phyloP scores from a whole-genome alignment of 1,140 invertebrate species.

The Leptoteleia sp. region DNA sequence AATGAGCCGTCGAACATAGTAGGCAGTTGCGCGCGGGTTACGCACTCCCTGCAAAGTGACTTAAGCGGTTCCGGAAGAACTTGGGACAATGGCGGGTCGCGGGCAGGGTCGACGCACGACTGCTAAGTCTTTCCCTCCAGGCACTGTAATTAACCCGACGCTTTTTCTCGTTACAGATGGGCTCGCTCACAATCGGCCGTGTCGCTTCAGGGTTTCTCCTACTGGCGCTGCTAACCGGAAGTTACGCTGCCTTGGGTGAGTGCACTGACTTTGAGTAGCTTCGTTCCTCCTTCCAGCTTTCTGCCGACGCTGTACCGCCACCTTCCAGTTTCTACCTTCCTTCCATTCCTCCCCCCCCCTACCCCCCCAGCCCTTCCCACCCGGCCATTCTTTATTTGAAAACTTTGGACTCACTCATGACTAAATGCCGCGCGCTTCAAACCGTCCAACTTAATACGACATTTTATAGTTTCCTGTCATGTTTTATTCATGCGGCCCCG shows the following conservation, averaged over 20 bases:
- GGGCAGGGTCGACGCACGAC: conserved; percentile 58
- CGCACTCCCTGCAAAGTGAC: conserved; percentile 37
- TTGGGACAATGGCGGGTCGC: conserved; percentile 65
- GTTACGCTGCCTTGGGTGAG: conserved; percentile 74
- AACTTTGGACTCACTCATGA: conserved; percentile 39
- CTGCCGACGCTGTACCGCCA: not conserved
- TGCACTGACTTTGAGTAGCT: conserved; percentile 57
- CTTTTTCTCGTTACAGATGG: conserved; percentile 77
- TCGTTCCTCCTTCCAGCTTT: not conserved
- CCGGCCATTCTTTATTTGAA: conserved; percentile 44
- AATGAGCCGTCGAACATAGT: conserved; percentile 39
- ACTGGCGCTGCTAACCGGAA: conserved; percentile 70
- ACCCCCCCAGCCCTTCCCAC: no score
- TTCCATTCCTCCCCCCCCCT: no score
- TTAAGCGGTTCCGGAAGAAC: conserved; percentile 27
- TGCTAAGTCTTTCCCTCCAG: conserved; percentile 41
- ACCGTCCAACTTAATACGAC: conserved; percentile 44
- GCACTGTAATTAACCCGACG: conserved; percentile 63
- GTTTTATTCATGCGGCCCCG: conserved; percentile 53
- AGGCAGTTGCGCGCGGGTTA: conserved; percentile 21
- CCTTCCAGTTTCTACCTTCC: no score
- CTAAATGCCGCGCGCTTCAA: conserved; percentile 37
- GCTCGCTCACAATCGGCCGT: conserved; percentile 73
- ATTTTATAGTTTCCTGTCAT: conserved; percentile 43
- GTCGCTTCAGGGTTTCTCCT: conserved; percentile 71